phyloP scores from a whole-genome alignment of 2,888 invertebrate species.

The Podotricha telesiphe region DNA sequence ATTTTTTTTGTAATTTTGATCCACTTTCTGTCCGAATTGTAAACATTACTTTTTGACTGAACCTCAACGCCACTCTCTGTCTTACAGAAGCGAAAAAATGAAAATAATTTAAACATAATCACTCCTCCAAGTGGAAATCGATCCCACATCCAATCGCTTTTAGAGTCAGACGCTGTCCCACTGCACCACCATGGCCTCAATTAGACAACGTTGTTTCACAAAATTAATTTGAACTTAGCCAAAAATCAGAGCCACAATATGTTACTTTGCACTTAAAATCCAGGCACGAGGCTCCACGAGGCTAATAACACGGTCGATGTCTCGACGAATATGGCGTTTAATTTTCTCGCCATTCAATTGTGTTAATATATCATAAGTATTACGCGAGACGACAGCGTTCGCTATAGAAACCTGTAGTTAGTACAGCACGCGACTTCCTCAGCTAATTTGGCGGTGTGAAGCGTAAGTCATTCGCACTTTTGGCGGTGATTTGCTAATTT shows the following conservation, averaged over 20 bases:
- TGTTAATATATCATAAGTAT: slow-evolving; percentile 22
- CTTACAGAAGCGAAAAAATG: too few relatives aligned
- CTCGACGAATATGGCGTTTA: slow-evolving; percentile 30
- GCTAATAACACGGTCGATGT: slow-evolving; percentile 12
- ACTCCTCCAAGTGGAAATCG: too few relatives aligned
- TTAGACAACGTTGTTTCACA: background rate
- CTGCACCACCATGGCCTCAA: background rate
- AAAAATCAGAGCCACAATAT: background rate
- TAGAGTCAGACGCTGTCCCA: too few relatives aligned
- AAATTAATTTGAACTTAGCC: background rate
- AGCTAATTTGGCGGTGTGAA: slow-evolving; percentile 54
- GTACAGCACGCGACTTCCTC: slow-evolving; percentile 68
- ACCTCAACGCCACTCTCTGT: too few relatives aligned
- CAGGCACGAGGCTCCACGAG: background rate
- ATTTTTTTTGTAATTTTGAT: too few relatives aligned
- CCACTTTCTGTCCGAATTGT: too few relatives aligned
- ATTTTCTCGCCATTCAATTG: slow-evolving; percentile 41
- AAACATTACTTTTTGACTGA: too few relatives aligned
- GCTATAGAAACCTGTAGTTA: slow-evolving; percentile 54
- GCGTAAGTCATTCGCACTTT: slow-evolving; percentile 44
- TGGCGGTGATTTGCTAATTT: slow-evolving; percentile 48
- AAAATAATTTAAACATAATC: too few relatives aligned
- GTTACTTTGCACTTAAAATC: slow-evolving; percentile 9
- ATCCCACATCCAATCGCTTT: too few relatives aligned
- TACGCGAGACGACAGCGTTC: slow-evolving; percentile 39